Percentiles rank a stretch among this genome's conserved stretches.
Evolutionary conservation across 2,888 invertebrate genomes (phyloP).

Genomic region (Danaus chrysippus): DNA sequence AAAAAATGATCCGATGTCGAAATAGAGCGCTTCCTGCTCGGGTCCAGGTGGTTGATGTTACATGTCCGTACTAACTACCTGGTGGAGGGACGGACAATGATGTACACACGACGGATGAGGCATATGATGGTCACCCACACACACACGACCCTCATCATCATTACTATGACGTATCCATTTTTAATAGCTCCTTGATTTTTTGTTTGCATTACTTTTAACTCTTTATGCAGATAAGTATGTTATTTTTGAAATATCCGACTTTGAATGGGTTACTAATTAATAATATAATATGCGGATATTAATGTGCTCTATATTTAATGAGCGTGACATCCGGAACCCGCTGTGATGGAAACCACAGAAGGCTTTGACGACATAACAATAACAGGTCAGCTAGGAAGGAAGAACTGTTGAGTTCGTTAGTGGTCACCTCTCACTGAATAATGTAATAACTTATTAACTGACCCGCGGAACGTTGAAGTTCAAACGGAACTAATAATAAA

Average conservation of each 20-base stretch:
- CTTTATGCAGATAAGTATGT: no score
- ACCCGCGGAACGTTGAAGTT: no score
- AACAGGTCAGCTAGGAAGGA: constrained; percentile 18
- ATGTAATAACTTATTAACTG: background rate
- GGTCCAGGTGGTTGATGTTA: constrained; percentile 38
- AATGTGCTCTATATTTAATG: background rate
- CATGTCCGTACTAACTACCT: constrained; percentile 30
- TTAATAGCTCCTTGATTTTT: no score
- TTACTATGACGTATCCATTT: no score
- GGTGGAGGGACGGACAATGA: constrained; percentile 18
- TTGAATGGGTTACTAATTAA: no score
- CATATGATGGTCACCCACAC: background rate
- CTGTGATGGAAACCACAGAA: constrained; percentile 18
- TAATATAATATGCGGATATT: background rate
- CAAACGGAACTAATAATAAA: no score
- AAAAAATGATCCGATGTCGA: constrained; percentile 20
- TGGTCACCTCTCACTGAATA: background rate
- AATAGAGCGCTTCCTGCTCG: constrained; percentile 33
- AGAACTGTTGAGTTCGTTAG: constrained; percentile 10
- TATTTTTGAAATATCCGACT: no score
- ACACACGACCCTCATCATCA: background rate
- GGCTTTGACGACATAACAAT: constrained; percentile 5
- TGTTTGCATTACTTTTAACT: no score
- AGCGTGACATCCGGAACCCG: constrained; percentile 8
- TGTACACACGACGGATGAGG: constrained; percentile 15